Conservation (phyloP, 2,113 vertebrate species). For the Thunnus maccoyii region DNA sequence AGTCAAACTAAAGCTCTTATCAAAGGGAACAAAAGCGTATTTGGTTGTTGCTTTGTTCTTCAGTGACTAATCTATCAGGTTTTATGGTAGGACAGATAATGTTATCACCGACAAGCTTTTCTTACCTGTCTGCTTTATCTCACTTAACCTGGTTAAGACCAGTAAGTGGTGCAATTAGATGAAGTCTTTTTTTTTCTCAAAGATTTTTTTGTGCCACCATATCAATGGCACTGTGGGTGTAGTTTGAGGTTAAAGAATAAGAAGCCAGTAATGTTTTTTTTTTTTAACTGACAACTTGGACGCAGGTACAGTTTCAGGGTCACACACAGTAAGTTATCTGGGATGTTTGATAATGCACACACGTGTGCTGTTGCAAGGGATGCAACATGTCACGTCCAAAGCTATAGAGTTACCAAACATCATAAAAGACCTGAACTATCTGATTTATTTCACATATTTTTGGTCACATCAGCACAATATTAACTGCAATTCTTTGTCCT, state of each 20-base stretch:
- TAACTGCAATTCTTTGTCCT: no score
- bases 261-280: not conserved
- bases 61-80: slow-evolving; percentile 77
- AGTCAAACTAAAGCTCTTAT: slow-evolving; percentile 68
- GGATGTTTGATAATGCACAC: not conserved
- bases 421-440: no score
- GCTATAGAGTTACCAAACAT: no score
- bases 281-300: not conserved
- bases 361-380: no score
- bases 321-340: not conserved
- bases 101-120: slow-evolving; percentile 73
- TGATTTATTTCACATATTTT: no score
- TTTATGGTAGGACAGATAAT: slow-evolving; percentile 78
- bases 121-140: slow-evolving; percentile 62
- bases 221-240: not conserved
- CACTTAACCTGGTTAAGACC: slow-evolving; percentile 38
- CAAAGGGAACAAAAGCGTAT: slow-evolving; percentile 55
- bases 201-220: slow-evolving; percentile 7
- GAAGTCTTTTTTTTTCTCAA: not conserved
- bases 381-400: no score
- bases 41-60: slow-evolving; percentile 76
- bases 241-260: not conserved
- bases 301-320: not conserved
- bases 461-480: no score
- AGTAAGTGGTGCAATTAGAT: slow-evolving; percentile 35